Conservation (phyloP, 1,140 invertebrate species). For the Yoshiicerus persimilis region DNA sequence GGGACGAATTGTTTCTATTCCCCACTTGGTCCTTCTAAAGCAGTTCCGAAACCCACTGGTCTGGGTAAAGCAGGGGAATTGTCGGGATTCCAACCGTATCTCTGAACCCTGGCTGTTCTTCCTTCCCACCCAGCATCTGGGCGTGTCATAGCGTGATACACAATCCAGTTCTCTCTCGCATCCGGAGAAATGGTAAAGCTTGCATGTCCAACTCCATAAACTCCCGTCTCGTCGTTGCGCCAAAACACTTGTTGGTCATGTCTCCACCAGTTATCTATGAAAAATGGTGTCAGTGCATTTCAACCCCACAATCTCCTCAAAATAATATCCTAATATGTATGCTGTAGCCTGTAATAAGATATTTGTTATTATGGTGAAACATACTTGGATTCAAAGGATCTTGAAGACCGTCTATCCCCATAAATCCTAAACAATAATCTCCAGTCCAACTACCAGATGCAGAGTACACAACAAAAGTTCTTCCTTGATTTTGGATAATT, state of each 20-base stretch:
- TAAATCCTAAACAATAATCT: slow-evolving; percentile 45
- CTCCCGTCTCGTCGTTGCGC: slow-evolving; percentile 41
- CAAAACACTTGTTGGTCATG: slow-evolving; percentile 41
- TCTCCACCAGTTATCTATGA: slow-evolving; percentile 48
- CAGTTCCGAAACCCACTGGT: slow-evolving; percentile 30
- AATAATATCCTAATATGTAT: no score
- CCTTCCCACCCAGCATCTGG: slow-evolving; percentile 35
- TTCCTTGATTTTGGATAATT: slow-evolving; percentile 31
- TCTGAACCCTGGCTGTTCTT: slow-evolving; percentile 35
- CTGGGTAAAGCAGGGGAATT: slow-evolving; percentile 40
- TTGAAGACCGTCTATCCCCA: slow-evolving; percentile 41
- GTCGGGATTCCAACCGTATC: slow-evolving; percentile 46
- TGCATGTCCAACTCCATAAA: slow-evolving; percentile 45
- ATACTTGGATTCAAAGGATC: slow-evolving; percentile 39
- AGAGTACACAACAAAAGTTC: slow-evolving; percentile 41
- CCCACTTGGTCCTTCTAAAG: slow-evolving; percentile 42
- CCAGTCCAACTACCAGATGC: slow-evolving; percentile 45
- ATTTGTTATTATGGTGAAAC: no score
- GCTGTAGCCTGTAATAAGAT: no score
- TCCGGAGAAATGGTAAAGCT: slow-evolving; percentile 45
- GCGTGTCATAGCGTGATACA: slow-evolving; percentile 40
- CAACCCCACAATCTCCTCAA: no score
- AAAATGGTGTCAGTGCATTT: no score
- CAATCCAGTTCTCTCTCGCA: slow-evolving; percentile 21
- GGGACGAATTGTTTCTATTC: background rate